These are phyloP conservation scores for Zosterops lateralis DNA, from an alignment of 2,113 vertebrate genomes.

Conservation along the genomic window DNA sequence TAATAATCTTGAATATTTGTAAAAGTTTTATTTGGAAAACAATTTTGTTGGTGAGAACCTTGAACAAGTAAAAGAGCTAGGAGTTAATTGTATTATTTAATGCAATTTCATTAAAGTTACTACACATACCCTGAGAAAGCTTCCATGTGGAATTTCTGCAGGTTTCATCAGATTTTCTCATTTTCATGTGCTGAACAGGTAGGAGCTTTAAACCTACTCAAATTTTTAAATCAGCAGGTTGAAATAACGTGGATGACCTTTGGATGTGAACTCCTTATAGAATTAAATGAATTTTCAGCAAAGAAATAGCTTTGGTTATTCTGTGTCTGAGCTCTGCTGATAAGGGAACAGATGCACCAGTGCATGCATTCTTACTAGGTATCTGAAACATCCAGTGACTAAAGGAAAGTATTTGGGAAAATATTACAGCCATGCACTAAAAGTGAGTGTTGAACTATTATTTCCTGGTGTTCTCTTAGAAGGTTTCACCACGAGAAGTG, in stretches of 20 bases:
- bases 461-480: neutral
- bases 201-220: neutral
- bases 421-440: neutral
- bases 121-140: neutral
- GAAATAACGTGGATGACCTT: neutral
- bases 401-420: neutral
- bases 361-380: neutral
- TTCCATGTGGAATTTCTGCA: neutral
- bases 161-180: neutral
- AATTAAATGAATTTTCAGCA: neutral
- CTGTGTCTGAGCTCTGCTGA: neutral
- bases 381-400: neutral
- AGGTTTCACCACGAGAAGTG: neutral
- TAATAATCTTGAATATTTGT: neutral
- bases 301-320: neutral
- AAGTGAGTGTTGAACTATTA: neutral
- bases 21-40: neutral
- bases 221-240: neutral
- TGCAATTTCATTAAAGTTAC: neutral
- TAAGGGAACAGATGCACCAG: neutral
- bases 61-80: neutral
- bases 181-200: neutral
- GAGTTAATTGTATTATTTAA: neutral
- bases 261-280: neutral
- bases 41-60: neutral